Percentiles rank a stretch among this genome's conserved stretches.
Conservation (phyloP, 2,888 invertebrate species). For the Parasteatoda lunata region DNA sequence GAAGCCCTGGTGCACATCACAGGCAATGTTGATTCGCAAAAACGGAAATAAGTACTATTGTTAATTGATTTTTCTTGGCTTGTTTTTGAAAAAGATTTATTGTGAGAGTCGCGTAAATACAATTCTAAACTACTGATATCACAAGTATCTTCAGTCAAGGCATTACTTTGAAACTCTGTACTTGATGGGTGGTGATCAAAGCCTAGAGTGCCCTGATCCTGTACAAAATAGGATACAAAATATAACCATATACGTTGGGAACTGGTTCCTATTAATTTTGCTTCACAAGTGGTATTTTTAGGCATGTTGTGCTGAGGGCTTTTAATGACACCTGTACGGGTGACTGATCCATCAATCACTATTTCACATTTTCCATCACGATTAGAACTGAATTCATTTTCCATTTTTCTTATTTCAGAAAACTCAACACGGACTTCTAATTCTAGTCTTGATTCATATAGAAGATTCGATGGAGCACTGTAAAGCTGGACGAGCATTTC, state of each 20-base stretch:
- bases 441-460: slow-evolving; percentile 83
- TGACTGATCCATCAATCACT: slow-evolving; percentile 41
- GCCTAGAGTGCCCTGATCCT: slow-evolving; percentile 75
- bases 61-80: neutral
- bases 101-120: slow-evolving; percentile 19
- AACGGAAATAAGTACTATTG: neutral
- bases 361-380: slow-evolving; percentile 68
- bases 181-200: slow-evolving; percentile 58
- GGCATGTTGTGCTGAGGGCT: slow-evolving; percentile 80
- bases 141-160: slow-evolving; percentile 64
- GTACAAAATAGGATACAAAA: slow-evolving; percentile 88
- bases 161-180: slow-evolving; percentile 31
- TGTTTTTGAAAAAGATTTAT: slow-evolving; percentile 2
- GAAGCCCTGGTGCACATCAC: slow-evolving; percentile 71
- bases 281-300: slow-evolving; percentile 87
- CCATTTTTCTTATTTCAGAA: slow-evolving; percentile 75
- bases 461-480: slow-evolving; percentile 86
- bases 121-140: slow-evolving; percentile 68
- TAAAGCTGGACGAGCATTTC: slow-evolving; percentile 87
- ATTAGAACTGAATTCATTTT: slow-evolving; percentile 70
- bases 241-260: slow-evolving; percentile 83
- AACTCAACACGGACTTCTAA: slow-evolving; percentile 88
- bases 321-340: slow-evolving; percentile 55
- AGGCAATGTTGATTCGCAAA: slow-evolving; percentile 71
- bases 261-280: slow-evolving; percentile 80